These are phyloP conservation scores for Sarcophaga caerulescens DNA, from an alignment of 2,888 invertebrate species.

Conservation along the genomic window DNA sequence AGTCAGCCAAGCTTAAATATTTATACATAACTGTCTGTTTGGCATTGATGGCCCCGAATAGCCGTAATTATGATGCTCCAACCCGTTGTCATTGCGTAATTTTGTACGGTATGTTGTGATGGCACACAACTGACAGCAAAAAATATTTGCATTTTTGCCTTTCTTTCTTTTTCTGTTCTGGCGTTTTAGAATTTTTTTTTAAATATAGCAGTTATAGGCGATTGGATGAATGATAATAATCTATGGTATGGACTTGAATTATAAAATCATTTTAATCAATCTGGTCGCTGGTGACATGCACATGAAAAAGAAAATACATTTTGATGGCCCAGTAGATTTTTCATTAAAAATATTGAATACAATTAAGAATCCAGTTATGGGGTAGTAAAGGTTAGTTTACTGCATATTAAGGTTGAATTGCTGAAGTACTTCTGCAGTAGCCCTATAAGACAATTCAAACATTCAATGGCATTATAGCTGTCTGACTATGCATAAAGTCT, in stretches of 20 bases:
- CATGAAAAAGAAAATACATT: too few relatives aligned
- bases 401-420: too few relatives aligned
- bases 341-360: too few relatives aligned
- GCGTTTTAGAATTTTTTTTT: neutral
- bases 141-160: conserved; percentile 32
- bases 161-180: neutral
- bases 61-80: conserved; percentile 46
- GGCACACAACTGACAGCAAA: conserved; percentile 29
- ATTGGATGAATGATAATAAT: neutral
- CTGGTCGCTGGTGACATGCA: too few relatives aligned
- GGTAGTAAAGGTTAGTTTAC: too few relatives aligned
- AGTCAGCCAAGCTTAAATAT: conserved; percentile 43
- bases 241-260: neutral
- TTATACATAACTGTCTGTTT: conserved; percentile 55
- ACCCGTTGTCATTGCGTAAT: conserved; percentile 17
- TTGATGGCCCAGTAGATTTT: too few relatives aligned
- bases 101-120: neutral
- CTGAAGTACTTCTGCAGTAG: too few relatives aligned
- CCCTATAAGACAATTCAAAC: too few relatives aligned
- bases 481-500: too few relatives aligned
- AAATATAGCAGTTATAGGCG: too few relatives aligned
- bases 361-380: too few relatives aligned
- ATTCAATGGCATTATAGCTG: too few relatives aligned
- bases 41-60: conserved; percentile 57
- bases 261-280: neutral